Evolutionary conservation across 1,140 invertebrate genomes (phyloP).

Genomic region (Drosophila nikananu): DNA sequence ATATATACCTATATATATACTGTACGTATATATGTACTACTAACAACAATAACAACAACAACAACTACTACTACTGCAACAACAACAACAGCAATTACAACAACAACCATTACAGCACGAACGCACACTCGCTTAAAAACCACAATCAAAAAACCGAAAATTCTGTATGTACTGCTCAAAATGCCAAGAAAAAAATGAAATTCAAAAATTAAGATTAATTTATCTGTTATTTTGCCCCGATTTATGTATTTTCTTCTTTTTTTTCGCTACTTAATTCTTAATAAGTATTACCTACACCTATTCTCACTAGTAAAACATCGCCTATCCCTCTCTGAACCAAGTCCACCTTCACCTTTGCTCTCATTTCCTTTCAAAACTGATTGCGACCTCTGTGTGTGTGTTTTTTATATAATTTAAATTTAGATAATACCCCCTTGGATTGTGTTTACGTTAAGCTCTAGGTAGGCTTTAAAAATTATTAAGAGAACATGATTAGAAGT

Average conservation of each 20-base stretch:
- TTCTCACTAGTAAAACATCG: constrained; percentile 1
- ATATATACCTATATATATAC: constrained; percentile 6
- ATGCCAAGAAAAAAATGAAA: constrained; percentile 36
- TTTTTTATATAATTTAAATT: not conserved
- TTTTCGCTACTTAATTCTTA: not conserved
- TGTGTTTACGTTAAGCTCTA: not conserved
- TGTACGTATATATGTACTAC: constrained; percentile 5
- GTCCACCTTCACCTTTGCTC: constrained; percentile 1
- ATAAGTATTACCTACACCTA: not conserved
- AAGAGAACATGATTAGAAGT: no score
- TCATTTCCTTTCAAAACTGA: constrained; percentile 19
- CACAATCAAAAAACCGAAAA: constrained; percentile 14
- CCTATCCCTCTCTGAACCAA: constrained; percentile 10
- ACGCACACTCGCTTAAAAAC: constrained; percentile 49
- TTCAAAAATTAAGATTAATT: constrained; percentile 15
- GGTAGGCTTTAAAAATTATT: no score
- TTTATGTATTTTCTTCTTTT: no score
- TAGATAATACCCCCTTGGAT: not conserved
- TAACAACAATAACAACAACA: constrained; percentile 30
- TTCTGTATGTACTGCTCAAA: constrained; percentile 74
- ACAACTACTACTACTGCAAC: constrained; percentile 1
- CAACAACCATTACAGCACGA: constrained; percentile 45
- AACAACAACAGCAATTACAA: constrained; percentile 38
- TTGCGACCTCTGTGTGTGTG: not conserved
- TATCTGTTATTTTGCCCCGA: constrained; percentile 22